Evolutionary conservation across 2,113 vertebrate species (phyloP).

Genomic region (Rhabdornis inornatus): DNA sequence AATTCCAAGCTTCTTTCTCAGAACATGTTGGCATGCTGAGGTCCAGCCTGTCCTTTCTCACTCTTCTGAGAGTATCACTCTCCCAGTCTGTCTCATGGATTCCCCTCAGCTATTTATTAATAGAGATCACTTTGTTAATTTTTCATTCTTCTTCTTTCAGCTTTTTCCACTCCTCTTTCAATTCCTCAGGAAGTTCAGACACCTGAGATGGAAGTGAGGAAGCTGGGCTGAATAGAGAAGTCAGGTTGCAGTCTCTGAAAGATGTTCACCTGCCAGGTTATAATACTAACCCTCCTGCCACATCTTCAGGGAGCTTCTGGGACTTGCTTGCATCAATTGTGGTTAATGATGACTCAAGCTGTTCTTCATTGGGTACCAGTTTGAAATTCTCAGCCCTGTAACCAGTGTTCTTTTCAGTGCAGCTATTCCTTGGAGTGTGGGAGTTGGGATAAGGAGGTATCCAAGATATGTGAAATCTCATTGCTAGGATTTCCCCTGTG

Average conservation of each 20-base stretch:
- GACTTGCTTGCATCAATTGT: background rate
- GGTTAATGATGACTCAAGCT: background rate
- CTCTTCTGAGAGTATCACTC: background rate
- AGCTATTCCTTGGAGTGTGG: background rate
- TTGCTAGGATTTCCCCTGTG: background rate
- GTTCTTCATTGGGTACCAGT: background rate
- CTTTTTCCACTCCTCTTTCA: background rate
- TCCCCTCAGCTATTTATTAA: background rate
- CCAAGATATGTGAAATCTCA: background rate
- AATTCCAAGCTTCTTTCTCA: constrained; percentile 13
- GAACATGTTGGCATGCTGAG: background rate
- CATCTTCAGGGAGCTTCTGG: background rate
- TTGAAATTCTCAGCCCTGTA: background rate
- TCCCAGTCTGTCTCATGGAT: background rate
- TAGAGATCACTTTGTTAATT: background rate
- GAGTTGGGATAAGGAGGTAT: background rate
- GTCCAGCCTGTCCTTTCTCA: background rate
- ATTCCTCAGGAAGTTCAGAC: background rate
- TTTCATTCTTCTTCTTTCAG: background rate
- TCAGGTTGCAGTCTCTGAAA: background rate
- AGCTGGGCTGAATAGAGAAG: background rate
- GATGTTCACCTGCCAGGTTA: background rate
- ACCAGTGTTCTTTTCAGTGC: background rate
- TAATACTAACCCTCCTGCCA: background rate
- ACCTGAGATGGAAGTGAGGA: background rate